A percentile compares a stretch with the other conserved stretches of the same genome.
Evolutionary conservation across 2,888 invertebrate genomes (phyloP).

Genomic region (Sabellastarte sp.): DNA sequence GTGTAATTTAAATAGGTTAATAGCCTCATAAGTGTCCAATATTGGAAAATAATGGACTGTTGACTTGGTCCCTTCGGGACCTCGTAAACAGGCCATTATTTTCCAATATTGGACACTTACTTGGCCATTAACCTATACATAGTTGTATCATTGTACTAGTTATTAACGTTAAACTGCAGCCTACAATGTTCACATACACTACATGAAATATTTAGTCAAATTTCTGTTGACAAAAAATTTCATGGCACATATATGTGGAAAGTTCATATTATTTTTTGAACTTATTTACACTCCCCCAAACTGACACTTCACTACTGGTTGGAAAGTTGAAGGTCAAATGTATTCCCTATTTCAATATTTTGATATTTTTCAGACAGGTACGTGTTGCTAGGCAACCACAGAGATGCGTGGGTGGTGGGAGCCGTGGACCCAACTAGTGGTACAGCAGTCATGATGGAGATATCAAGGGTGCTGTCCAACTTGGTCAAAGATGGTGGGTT

Average conservation of each 20-base stretch:
- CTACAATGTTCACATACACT: too few species aligned
- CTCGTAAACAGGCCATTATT: too few species aligned
- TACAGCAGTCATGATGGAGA: slow-evolving; percentile 62
- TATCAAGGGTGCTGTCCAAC: slow-evolving; percentile 55
- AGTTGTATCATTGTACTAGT: too few species aligned
- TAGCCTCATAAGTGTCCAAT: too few species aligned
- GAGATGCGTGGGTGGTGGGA: slow-evolving; percentile 64
- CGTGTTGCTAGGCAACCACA: slow-evolving; percentile 63
- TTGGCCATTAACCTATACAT: too few species aligned
- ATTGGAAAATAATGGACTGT: too few species aligned
- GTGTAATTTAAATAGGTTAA: too few species aligned
- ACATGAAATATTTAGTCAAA: too few species aligned
- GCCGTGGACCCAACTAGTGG: slow-evolving; percentile 62
- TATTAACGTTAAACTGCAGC: too few species aligned
- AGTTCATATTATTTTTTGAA: neutral
- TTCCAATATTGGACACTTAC: too few species aligned
- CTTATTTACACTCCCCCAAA: neutral
- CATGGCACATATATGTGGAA: neutral
- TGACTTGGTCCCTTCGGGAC: too few species aligned
- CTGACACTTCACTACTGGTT: neutral
- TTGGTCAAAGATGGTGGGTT: slow-evolving; percentile 41
- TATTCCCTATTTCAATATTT: neutral
- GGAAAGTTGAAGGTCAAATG: neutral
- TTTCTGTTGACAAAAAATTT: slow-evolving; percentile 1
- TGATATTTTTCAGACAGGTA: slow-evolving; percentile 59